Evolutionary conservation across 2,113 vertebrate species (phyloP), one percentile per base, ranked within the genome.

Genomic region (Xiphophorus couchianus): DNA sequence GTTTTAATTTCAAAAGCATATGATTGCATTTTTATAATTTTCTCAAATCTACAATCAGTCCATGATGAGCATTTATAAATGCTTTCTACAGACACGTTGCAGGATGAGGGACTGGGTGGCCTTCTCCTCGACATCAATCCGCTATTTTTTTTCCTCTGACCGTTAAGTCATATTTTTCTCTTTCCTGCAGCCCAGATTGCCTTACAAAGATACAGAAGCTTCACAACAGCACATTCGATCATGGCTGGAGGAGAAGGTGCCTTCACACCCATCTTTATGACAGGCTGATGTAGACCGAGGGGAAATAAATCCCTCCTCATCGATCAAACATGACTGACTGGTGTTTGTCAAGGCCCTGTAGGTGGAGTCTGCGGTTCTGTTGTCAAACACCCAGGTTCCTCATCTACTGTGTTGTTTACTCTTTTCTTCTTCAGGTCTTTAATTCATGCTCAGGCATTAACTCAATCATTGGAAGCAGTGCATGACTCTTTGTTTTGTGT

Each of bases 141-240:
- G 69, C 78, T 80, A 73, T 74, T 82, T 35, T 28, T 76, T 75
- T 66, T 58, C 64, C 13, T 54, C 62, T 60, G 28, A 28, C 37
- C 60, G 15, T 64, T 80, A 73, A 73, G 69, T 29, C 15, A 67
- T 19, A 58, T 73, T 60, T 80, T 78, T 60, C 69, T 27, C 65
- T 70, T 72, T 37, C 61, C 64, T 31, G 63, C 60, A 48, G 44
- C 73, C 35, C 44, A 80, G 82, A 82, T 64, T 54, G 61, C 37
- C 39, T 65, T 25, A 69, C 65, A 75, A 75, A 82, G 69, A 78
- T 69, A 74, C 71, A 15, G 35, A 37, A 30, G 65, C 73, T 73
- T 78, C 66, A 69, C 67, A 74, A 28, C 33, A 74, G 35, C 68
- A 78, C 67, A 65, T 82, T 82, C 82, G 79, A 67, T 76, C 71